phyloP scores from a whole-genome alignment of 2,888 invertebrate species.

The Dione vanillae region DNA sequence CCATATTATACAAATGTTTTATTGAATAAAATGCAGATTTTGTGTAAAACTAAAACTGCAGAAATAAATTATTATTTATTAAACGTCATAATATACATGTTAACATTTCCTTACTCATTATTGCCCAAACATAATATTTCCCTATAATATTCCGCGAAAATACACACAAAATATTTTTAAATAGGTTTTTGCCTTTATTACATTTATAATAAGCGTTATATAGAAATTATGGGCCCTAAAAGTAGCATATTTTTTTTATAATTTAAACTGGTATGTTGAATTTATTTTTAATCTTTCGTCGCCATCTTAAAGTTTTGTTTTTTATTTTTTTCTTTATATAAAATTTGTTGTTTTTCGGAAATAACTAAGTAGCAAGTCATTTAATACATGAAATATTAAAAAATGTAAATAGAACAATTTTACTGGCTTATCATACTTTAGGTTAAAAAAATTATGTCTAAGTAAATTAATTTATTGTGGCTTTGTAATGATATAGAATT shows the following conservation, averaged over 20 bases:
- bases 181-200: slow-evolving; percentile 7
- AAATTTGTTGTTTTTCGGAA: not conserved
- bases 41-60: no score
- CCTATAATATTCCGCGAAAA: not conserved
- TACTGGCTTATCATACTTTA: not conserved
- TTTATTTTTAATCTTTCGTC: not conserved
- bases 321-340: not conserved
- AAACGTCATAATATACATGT: not conserved
- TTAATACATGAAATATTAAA: not conserved
- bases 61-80: no score
- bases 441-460: slow-evolving; percentile 12
- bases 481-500: slow-evolving; percentile 2
- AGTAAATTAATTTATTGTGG: slow-evolving; percentile 19
- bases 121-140: not conserved
- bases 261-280: not conserved
- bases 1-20: no score
- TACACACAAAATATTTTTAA: not conserved
- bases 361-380: not conserved
- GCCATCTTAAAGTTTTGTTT: not conserved
- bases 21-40: no score
- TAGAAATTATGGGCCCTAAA: not conserved
- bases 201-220: not conserved
- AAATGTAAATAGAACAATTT: slow-evolving; percentile 36
- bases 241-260: not conserved
- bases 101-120: not conserved